Base-by-base conservation (phyloP, 30 jellyfish, hydroid and myxozoan species). In the Pelagia noctiluca region DNA sequence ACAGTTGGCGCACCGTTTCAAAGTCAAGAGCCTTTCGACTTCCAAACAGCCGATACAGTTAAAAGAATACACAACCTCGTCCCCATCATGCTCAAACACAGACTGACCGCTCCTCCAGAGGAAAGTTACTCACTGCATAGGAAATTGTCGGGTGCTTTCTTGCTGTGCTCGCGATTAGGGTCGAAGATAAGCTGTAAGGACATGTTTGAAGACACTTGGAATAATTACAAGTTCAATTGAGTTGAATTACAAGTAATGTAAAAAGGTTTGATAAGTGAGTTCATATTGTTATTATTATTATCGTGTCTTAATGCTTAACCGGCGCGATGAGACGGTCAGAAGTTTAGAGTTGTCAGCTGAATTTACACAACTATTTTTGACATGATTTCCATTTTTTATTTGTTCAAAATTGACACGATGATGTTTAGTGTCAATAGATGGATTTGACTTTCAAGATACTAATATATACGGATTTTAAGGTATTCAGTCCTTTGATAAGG, bases 71-170 rank as follows among this genome's bases (percentile, higher is more conserved):
- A 78, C 37, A 78, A 89, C 50, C 83, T 95, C 32, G 89, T 95
- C 1, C 99, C 99, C 0, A 82, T 87, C 22, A 89, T 95, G 98
- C 75, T 95, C 25, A 77, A 88, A 62, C 97, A 95, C 75, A 85
- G 99, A 37, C 88, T 95, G 35, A 88, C 91, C 22, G 94, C 99
- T 8, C 99, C 99, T 2, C 99, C 99, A 22, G 98, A 95, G 60
- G 99, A 95, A 63, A 89, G 93, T 21, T 95, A 95, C 47, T 95
- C 99, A 26, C 91, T 95, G 23, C 99, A 95, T 78, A 88, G 99
- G 2, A 95, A 95, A 73, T 76, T 95, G 75, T 95, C 99, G 0
- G 99, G 99, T 16, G 98, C 97, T 0, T 95, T 95, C 57, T 75
- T 95, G 63, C 76, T 95, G 30, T 95, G 98, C 50, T 67, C 98